A percentile compares a stretch with the other conserved stretches of the same genome.
Conservation (phyloP, 2,888 invertebrate genomes). For the Periphyllus acericola region DNA sequence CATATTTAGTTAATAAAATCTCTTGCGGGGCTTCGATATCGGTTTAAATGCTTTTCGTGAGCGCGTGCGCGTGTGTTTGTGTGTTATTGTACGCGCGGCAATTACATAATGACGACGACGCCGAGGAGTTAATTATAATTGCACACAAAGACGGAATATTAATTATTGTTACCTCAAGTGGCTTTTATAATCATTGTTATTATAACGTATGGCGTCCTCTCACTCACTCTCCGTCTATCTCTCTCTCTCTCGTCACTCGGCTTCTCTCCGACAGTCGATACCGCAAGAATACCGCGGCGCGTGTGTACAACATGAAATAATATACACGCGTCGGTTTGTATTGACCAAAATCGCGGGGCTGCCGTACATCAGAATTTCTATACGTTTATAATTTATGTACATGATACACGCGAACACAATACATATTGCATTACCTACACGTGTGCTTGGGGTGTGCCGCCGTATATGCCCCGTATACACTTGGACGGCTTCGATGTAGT, state of each 20-base stretch:
- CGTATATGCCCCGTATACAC: neutral
- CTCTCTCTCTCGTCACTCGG: neutral
- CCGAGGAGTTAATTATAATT: neutral
- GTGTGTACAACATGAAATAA: neutral
- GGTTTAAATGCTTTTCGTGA: neutral
- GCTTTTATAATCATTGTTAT: conserved; percentile 29
- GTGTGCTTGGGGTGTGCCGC: neutral
- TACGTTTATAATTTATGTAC: neutral
- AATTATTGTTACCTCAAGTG: conserved; percentile 32
- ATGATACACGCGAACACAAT: neutral
- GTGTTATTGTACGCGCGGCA: neutral
- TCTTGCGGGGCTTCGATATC: too few species aligned
- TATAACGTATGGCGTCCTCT: neutral
- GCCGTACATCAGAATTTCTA: neutral
- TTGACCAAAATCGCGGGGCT: conserved; percentile 22
- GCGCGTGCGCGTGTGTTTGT: neutral
- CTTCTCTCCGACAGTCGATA: neutral
- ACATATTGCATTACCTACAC: too few species aligned
- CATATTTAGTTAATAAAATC: too few species aligned
- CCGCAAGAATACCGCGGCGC: neutral
- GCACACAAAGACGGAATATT: conserved; percentile 31
- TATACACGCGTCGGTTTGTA: neutral
- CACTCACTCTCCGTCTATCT: neutral
- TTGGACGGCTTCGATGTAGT: neutral
- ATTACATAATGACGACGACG: conserved; percentile 22